Conservation (phyloP, 2,797 vertebrate genomes). For the Amblyraja radiata region DNA sequence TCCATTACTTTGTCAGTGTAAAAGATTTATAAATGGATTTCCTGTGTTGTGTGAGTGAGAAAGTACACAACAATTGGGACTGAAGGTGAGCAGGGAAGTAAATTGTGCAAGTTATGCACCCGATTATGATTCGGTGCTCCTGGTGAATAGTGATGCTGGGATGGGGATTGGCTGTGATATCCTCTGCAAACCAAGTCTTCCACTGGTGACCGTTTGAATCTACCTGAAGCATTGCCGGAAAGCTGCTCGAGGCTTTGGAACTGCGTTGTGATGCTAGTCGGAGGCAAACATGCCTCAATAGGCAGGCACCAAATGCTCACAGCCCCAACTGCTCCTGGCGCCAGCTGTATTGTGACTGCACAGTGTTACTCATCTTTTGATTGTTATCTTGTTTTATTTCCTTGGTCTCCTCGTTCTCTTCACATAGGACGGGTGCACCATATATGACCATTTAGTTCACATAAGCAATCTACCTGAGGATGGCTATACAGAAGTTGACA, state of each 20-base stretch:
- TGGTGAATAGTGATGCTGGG: neutral
- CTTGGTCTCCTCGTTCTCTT: neutral
- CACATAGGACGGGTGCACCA: neutral
- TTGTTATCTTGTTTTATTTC: neutral
- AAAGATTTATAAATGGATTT: neutral
- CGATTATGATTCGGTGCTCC: neutral
- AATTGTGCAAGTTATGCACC: neutral
- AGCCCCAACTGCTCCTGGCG: neutral
- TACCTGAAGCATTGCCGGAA: neutral
- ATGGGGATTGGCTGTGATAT: neutral
- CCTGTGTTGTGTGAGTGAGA: neutral
- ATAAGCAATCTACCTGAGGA: constrained; percentile 69
- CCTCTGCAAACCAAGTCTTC: neutral
- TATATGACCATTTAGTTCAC: constrained; percentile 59
- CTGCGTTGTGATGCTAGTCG: neutral
- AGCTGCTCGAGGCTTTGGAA: neutral
- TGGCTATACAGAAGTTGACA: constrained; percentile 57
- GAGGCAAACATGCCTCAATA: neutral
- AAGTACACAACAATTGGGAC: neutral
- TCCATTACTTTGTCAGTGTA: neutral
- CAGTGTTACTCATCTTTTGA: neutral
- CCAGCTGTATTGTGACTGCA: neutral
- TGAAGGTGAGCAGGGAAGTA: neutral
- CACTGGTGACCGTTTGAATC: neutral
- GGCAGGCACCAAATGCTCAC: neutral